These are phyloP conservation scores for Sclerurus mexicanus DNA, from an alignment of 2,113 vertebrate species.

Conservation along the genomic window DNA sequence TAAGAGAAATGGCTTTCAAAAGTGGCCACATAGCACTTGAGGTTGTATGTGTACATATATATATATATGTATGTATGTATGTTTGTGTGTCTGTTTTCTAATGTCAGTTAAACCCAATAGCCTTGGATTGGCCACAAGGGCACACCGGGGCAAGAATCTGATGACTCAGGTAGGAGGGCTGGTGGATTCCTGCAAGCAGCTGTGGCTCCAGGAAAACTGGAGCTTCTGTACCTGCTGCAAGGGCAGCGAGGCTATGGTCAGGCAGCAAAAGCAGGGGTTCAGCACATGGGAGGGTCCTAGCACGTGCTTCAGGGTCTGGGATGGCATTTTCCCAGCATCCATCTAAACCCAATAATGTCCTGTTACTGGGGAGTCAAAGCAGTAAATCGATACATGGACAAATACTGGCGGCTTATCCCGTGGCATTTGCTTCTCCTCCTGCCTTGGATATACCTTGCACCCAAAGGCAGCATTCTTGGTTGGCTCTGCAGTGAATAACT, in stretches of 20 bases:
- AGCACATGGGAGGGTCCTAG: rapidly evolving
- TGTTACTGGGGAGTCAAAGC: neutral
- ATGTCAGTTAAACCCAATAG: neutral
- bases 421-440: neutral
- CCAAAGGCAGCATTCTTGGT: neutral
- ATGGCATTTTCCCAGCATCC: neutral
- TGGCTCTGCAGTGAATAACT: neutral
- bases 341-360: rapidly evolving
- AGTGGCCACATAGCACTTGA: neutral
- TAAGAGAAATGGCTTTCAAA: neutral
- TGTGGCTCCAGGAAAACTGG: neutral
- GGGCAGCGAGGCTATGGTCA: neutral
- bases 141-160: neutral
- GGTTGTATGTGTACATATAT: neutral
- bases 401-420: neutral
- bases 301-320: rapidly evolving
- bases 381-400: neutral
- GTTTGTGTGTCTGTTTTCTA: neutral
- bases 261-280: neutral
- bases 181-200: neutral
- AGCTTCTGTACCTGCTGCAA: neutral
- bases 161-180: neutral
- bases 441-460: neutral
- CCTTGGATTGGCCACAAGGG: neutral
- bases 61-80: too few species aligned